Conservation (phyloP, 2,113 vertebrate genomes). For the Sebastes schlegelii region DNA sequence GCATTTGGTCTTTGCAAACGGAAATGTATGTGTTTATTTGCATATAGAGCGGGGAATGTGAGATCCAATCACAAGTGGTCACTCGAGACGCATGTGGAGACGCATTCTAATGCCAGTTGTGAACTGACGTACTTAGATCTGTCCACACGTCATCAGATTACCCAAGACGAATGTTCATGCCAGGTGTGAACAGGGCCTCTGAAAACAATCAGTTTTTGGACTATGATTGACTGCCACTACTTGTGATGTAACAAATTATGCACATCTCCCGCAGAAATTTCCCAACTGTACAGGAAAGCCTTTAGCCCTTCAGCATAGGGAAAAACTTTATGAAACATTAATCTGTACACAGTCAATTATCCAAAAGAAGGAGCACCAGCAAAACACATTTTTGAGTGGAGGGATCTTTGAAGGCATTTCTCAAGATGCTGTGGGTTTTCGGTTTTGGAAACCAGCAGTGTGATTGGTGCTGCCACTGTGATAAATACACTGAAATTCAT, state of each 20-base stretch:
- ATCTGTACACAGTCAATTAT: background rate
- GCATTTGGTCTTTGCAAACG: background rate
- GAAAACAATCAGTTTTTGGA: background rate
- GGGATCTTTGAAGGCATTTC: background rate
- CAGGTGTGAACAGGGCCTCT: background rate
- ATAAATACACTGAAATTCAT: slow-evolving; percentile 32
- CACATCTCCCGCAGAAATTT: slow-evolving; percentile 4
- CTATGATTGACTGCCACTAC: background rate
- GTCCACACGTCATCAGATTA: background rate
- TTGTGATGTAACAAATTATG: slow-evolving; percentile 11
- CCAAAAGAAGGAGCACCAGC: background rate
- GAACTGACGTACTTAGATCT: background rate
- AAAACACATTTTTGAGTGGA: background rate
- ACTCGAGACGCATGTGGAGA: background rate
- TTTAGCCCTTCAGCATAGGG: background rate
- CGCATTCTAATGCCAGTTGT: background rate
- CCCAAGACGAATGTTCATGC: background rate
- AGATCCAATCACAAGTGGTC: background rate
- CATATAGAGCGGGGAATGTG: background rate
- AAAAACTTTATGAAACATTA: background rate
- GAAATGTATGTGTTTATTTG: background rate
- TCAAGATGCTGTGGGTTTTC: slow-evolving; percentile 12
- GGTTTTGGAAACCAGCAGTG: background rate
- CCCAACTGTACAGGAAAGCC: background rate
- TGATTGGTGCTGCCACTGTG: slow-evolving; percentile 34